Conservation (phyloP, 2,113 vertebrate genomes). For the Galemys pyrenaicus region DNA sequence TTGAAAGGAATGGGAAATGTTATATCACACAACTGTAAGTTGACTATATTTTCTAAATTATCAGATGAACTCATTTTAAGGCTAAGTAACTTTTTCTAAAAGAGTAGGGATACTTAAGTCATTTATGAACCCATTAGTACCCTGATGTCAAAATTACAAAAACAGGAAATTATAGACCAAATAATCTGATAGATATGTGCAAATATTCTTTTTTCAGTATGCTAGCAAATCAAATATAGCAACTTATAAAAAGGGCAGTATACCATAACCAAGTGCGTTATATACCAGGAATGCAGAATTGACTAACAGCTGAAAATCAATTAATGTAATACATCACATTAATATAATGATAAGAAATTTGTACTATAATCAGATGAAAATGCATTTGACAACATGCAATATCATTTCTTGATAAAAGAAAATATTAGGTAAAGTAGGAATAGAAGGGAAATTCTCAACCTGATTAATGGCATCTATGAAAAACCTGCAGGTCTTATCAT, state of each 20-base stretch:
- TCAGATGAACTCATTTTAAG: background rate
- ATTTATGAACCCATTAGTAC: background rate
- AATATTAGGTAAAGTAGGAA: background rate
- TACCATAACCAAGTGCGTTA: background rate
- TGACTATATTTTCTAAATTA: background rate
- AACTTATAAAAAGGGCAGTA: background rate
- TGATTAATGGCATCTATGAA: background rate
- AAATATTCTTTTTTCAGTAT: background rate
- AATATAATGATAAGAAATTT: background rate
- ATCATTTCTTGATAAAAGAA: background rate
- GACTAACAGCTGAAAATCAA: background rate
- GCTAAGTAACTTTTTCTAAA: background rate
- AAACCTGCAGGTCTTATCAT: background rate
- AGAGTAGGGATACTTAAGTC: background rate
- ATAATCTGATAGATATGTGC: background rate
- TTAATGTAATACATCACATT: background rate
- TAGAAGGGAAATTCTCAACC: background rate
- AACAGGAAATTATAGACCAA: background rate
- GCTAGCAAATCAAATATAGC: background rate
- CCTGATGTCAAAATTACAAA: background rate
- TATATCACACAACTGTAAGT: background rate
- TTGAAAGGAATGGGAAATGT: background rate
- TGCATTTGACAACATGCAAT: background rate
- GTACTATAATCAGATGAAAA: background rate
- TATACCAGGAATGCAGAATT: background rate